Conservation (phyloP, 2,888 invertebrate species). For the Cartodere bifasciata region DNA sequence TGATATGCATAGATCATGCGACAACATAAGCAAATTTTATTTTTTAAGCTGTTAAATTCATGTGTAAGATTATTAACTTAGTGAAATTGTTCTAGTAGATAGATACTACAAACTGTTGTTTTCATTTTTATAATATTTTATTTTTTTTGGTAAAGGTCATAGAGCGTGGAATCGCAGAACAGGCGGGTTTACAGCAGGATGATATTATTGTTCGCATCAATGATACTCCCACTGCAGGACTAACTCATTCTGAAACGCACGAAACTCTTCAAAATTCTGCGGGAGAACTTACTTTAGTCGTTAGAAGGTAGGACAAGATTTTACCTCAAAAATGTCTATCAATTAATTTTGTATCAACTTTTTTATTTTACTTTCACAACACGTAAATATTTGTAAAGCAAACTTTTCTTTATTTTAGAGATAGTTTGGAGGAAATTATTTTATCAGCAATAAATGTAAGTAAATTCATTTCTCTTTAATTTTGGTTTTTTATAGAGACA, state of each 20-base stretch:
- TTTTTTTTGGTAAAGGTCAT: constrained; percentile 60
- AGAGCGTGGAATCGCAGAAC: constrained; percentile 69
- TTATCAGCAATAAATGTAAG: constrained; percentile 9
- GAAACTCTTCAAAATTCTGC: constrained; percentile 57
- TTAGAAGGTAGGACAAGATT: constrained; percentile 47
- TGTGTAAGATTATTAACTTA: too few relatives aligned
- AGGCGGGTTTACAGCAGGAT: constrained; percentile 70
- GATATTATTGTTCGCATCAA: constrained; percentile 73
- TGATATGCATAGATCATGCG: too few relatives aligned
- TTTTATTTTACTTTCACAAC: not conserved
- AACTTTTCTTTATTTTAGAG: constrained; percentile 7
- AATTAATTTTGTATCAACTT: not conserved
- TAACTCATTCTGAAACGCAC: constrained; percentile 70
- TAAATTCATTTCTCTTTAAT: not conserved
- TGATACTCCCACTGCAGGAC: constrained; percentile 48
- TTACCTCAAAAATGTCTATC: not conserved
- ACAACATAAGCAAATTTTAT: too few relatives aligned
- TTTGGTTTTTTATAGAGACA: not conserved
- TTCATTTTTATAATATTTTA: too few relatives aligned
- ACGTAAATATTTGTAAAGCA: constrained; percentile 40
- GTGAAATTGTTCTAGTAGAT: too few relatives aligned
- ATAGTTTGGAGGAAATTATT: constrained; percentile 6
- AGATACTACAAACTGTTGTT: too few relatives aligned
- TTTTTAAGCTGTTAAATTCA: too few relatives aligned
- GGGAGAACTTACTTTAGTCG: constrained; percentile 55